A percentile compares a stretch with the other conserved stretches of the same genome.
These are phyloP conservation scores for Chlamydotis undulata DNA, from an alignment of 2,113 vertebrate species.

Conservation along the genomic window DNA sequence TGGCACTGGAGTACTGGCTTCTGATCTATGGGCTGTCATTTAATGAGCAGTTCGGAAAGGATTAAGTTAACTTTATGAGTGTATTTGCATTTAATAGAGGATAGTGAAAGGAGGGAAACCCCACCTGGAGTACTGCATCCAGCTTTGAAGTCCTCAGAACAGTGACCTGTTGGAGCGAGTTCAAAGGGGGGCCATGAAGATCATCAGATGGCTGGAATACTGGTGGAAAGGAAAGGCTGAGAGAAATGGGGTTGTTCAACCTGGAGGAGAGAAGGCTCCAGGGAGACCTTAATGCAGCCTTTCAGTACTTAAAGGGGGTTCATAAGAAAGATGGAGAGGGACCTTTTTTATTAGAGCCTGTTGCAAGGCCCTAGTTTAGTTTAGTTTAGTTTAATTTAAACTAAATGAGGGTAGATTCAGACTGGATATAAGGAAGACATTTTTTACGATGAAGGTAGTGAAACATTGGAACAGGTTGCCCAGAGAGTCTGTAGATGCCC, in stretches of 20 bases:
- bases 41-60: not conserved
- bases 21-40: not conserved
- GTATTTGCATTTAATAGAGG: not conserved
- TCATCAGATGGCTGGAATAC: accelerated
- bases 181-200: not conserved
- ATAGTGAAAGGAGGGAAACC: not conserved
- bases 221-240: not conserved
- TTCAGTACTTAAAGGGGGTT: not conserved
- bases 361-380: not conserved
- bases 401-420: not conserved
- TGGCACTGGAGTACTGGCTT: not conserved
- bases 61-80: not conserved
- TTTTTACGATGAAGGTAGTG: not conserved
- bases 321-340: not conserved
- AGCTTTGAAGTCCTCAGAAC: not conserved
- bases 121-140: no score
- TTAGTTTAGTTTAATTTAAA: not conserved
- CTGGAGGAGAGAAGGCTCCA: not conserved
- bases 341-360: not conserved
- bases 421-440: not conserved
- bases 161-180: not conserved
- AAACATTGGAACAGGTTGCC: not conserved
- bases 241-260: not conserved
- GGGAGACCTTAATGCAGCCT: not conserved
- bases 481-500: not conserved